Base-by-base conservation (phyloP, 2,888 invertebrate genomes). In the Drepana falcataria region DNA sequence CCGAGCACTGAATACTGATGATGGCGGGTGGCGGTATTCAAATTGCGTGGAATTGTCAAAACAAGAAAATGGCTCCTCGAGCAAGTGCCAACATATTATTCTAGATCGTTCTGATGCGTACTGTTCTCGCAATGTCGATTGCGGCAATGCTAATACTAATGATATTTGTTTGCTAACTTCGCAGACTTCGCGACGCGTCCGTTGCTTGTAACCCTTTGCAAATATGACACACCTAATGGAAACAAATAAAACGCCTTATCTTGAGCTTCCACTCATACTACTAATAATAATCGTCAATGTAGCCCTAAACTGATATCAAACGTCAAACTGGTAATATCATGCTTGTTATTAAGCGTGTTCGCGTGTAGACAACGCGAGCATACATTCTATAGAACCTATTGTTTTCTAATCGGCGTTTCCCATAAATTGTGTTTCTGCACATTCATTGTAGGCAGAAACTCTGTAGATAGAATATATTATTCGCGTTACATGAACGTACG, bases 131-230 rank as follows among this genome's bases (percentile, higher is more conserved):
- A 83, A 75, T 81, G 85, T 82, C 83, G 83, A 85, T 88, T 87
- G 87, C 77, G 78, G 77, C 79, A 78, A 85, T 81, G 83, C 82
- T 86, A 78, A 86, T 81, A 83, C 82, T 86, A 86, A 87, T 84
- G 83, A 73, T 80, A 81, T 85, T 84, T 87, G 82, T 85, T 85
- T 83, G 79, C 75, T 68, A 81, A 84, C 81, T 86, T 83, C 65
- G 69, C 78, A 85, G 83, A 81, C 81, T 66, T 69, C 66, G 61
- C 55, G 62, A 73, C 68, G 65, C 44, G 72, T 71, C 70, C 68
- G 70, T 71, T 67, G 71, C 75, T 78, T 74, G 51, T 33, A 51
- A 40, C 49, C 71, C 70, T 68, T 57, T 55, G 68, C 74, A 81
- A 79, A 80, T 77, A 80, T 75, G 70, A 73, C 69, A 69, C 63